Percentiles rank a stretch among this genome's conserved stretches.
Conservation (phyloP, 2,888 invertebrate species). For the Drosophila crucigera region DNA sequence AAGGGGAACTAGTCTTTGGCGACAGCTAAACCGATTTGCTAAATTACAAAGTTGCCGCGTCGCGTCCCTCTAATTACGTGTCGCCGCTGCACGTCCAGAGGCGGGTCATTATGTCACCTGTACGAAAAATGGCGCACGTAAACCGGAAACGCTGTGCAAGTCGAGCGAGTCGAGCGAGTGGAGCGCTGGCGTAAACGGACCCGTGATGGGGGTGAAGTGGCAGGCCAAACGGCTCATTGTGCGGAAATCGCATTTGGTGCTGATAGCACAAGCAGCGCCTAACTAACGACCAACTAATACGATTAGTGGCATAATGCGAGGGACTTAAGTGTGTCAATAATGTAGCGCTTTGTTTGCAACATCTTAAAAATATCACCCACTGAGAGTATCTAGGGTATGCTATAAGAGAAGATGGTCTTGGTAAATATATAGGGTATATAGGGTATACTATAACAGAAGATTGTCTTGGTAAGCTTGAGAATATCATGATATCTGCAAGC, state of each 20-base stretch:
- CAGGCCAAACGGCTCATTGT: constrained; percentile 57
- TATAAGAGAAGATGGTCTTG: background rate
- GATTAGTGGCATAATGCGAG: constrained; percentile 78
- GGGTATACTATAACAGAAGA: background rate
- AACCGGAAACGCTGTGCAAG: constrained; percentile 66
- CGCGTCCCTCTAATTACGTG: constrained; percentile 67
- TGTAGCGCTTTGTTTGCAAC: constrained; percentile 34
- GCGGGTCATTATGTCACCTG: constrained; percentile 78
- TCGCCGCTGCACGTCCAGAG: constrained; percentile 47
- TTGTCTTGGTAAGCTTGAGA: background rate
- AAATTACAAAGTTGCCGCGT: constrained; percentile 65
- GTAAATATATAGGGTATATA: too few species aligned
- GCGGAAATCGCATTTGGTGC: constrained; percentile 77
- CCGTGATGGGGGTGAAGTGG: background rate
- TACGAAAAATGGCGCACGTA: constrained; percentile 77
- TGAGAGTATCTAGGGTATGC: background rate
- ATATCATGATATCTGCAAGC: too few species aligned
- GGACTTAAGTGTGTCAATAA: constrained; percentile 54
- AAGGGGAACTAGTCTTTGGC: constrained; percentile 9
- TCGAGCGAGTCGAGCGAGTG: background rate
- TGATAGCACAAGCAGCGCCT: constrained; percentile 59
- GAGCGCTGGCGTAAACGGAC: too few species aligned
- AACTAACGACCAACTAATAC: constrained; percentile 80
- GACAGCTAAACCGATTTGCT: constrained; percentile 74
- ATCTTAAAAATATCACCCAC: constrained; percentile 10